Evolutionary conservation across 2,888 invertebrate species (phyloP), one percentile per base, ranked within the genome.

Genomic region (Hemaris fuciformis): DNA sequence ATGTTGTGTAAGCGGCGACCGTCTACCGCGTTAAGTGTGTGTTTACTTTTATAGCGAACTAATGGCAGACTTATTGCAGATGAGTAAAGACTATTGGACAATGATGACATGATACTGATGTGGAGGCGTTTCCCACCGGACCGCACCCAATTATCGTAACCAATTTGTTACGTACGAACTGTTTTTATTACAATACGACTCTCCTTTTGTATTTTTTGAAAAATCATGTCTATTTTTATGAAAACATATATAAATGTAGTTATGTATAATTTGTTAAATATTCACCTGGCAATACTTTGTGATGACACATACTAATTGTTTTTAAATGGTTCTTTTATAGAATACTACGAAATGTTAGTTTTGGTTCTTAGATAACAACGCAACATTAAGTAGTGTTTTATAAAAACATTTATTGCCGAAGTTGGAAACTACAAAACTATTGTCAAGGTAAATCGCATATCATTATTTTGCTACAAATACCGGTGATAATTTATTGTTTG

Each of bases 21-120:
- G 38, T 38, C 38, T n/a, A 34, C 13, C 34, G 4, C 38, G n/a
- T n/a, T n/a, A 27, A n/a, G 27, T 20, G 15, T 48, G 34, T 27
- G 20, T 38, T 23, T 18, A 60, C 20, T 60, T 41, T 60, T 59
- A 64, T 74, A 53, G 71, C 75, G 74, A 59, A 66, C 60, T 75
- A 71, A 75, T 71, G 64, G 61, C 63, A 67, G 64, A 64, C 65
- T 62, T 67, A 73, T 68, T 66, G 67, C 64, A 69, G 65, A 69
- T 73, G 57, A 63, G 61, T 62, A 64, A 66, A 66, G 62, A 67
- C 71, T 67, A 73, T 70, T 70, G 66, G 69, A 73, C 68, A 67
- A 72, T 71, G 69, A 75, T 73, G 66, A 68, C 63, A 65, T 66
- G n/a, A 58, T 43, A 61, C 38, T 31, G 53, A 42, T 31, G 61